These are phyloP conservation scores for Cotesia glomerata DNA, from an alignment of 1,140 invertebrate species.

Conservation along the genomic window DNA sequence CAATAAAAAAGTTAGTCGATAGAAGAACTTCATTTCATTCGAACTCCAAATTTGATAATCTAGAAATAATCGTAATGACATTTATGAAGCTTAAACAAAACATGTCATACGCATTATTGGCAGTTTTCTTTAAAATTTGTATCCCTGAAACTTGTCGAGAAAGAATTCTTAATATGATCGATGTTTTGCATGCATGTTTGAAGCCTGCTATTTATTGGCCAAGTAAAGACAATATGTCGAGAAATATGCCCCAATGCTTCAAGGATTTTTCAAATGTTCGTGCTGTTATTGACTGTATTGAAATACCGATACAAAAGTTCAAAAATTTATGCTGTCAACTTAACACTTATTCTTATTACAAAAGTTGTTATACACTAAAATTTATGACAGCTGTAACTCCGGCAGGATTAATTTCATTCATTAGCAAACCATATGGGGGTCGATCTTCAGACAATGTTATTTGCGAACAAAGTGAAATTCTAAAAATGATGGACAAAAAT, in stretches of 20 bases:
- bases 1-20: constrained; percentile 9
- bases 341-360: constrained; percentile 41
- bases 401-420: constrained; percentile 44
- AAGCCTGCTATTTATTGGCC: constrained; percentile 33
- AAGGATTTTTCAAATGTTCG: constrained; percentile 37
- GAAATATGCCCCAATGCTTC: constrained; percentile 40
- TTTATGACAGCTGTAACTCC: constrained; percentile 47
- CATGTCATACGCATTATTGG: constrained; percentile 31
- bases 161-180: constrained; percentile 31
- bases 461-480: constrained; percentile 33
- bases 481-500: constrained; percentile 13
- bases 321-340: constrained; percentile 31
- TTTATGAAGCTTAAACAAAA: constrained; percentile 37
- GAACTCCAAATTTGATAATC: neutral
- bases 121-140: constrained; percentile 25
- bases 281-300: constrained; percentile 42
- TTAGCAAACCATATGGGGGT: constrained; percentile 46
- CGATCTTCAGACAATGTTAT: constrained; percentile 43
- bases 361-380: constrained; percentile 44
- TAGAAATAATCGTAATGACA: constrained; percentile 22
- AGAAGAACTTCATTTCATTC: neutral
- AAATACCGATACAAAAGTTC: constrained; percentile 31
- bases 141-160: constrained; percentile 26
- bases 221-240: constrained; percentile 30
- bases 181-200: constrained; percentile 29